phyloP scores from a whole-genome alignment of 2,113 vertebrate genomes.

The Salvelinus sp. region DNA sequence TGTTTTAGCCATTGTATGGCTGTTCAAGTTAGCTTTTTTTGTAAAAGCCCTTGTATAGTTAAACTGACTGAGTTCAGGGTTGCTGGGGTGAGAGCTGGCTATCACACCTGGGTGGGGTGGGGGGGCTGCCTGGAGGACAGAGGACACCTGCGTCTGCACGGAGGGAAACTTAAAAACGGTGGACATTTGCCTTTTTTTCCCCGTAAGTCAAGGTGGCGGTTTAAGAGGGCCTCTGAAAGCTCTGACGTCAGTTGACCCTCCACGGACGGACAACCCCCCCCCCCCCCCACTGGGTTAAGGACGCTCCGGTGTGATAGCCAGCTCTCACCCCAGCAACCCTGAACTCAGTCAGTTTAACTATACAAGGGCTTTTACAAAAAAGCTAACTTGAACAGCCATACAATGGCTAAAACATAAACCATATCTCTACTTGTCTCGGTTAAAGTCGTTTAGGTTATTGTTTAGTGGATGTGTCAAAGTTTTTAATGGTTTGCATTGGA shows the following conservation, averaged over 20 bases:
- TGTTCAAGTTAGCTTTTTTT: slow-evolving; percentile 84
- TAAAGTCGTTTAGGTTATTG: slow-evolving; percentile 41
- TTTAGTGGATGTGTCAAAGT: slow-evolving; percentile 40
- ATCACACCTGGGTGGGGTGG: no score
- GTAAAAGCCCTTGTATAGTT: slow-evolving; percentile 85
- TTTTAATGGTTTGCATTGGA: slow-evolving; percentile 41
- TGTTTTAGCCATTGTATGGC: slow-evolving; percentile 91
- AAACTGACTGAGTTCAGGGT: slow-evolving; percentile 79
- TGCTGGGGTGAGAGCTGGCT: slow-evolving; percentile 76
- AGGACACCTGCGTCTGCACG: not conserved
- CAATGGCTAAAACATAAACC: slow-evolving; percentile 87
- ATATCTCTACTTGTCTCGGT: slow-evolving; percentile 73
- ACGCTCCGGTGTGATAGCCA: slow-evolving; percentile 72
- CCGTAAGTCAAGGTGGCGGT: slow-evolving; percentile 52
- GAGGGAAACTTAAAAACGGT: slow-evolving; percentile 47
- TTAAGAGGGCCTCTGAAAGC: slow-evolving; percentile 42
- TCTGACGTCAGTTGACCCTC: slow-evolving; percentile 51
- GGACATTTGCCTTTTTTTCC: slow-evolving; percentile 61
- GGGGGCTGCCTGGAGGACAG: slow-evolving; percentile 50
- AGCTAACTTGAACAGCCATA: slow-evolving; percentile 87
- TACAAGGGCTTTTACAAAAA: slow-evolving; percentile 86
- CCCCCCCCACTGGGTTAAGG: slow-evolving; percentile 59
- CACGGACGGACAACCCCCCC: not conserved
- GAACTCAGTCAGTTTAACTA: slow-evolving; percentile 79
- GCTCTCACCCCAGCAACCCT: slow-evolving; percentile 78